Conservation (phyloP, 2,888 invertebrate genomes). For the Dolichopus griseipennis region DNA sequence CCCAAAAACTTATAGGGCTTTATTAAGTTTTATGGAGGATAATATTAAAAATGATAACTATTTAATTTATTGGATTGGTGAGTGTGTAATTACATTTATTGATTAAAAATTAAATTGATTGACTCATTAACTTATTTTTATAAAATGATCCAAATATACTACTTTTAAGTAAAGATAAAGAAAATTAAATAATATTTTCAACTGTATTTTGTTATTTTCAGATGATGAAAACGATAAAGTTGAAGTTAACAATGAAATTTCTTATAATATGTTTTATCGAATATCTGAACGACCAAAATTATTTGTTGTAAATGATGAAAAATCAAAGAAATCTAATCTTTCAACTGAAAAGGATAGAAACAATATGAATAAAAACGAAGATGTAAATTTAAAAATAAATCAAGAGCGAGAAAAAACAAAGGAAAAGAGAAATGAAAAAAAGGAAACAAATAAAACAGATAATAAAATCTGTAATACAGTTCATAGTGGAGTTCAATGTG, state of each 20-base stretch:
- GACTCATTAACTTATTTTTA: no score
- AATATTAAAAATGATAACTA: neutral
- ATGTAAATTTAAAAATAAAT: neutral
- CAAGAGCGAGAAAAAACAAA: neutral
- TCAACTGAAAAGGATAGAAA: neutral
- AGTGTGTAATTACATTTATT: no score
- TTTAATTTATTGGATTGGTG: neutral
- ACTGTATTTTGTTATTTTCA: constrained; percentile 10
- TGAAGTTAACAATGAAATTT: constrained; percentile 31
- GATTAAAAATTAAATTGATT: no score
- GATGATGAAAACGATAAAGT: constrained; percentile 36
- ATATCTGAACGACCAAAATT: constrained; percentile 8
- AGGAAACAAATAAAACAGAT: constrained; percentile 24
- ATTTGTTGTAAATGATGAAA: neutral
- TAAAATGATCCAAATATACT: no score
- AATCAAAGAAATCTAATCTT: constrained; percentile 19
- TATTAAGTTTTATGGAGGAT: neutral
- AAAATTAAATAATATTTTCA: no score
- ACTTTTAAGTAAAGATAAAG: no score
- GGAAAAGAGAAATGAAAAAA: constrained; percentile 16
- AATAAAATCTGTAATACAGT: constrained; percentile 14
- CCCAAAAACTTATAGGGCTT: neutral
- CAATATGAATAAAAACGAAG: neutral
- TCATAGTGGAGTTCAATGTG: constrained; percentile 61
- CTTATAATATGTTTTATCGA: constrained; percentile 32